A percentile compares a stretch with the other conserved stretches of the same genome.
phyloP scores from a whole-genome alignment of 2,797 vertebrate species.

The Tachyglossus aculeatus region DNA sequence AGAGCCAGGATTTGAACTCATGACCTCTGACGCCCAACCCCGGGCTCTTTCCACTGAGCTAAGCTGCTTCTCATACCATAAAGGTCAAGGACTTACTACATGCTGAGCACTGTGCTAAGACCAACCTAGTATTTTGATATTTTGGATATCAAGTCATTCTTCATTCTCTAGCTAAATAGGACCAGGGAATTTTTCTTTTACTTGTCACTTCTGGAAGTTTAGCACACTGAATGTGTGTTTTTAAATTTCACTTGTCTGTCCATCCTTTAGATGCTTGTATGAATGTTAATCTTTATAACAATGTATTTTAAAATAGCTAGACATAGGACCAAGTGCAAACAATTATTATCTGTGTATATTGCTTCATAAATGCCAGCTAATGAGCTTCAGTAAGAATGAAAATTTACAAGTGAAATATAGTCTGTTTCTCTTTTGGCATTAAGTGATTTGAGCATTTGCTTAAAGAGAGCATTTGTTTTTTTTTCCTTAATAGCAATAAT shows the following conservation, averaged over 20 bases:
- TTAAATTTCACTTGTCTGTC: constrained; percentile 29
- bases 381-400: constrained; percentile 30
- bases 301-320: constrained; percentile 17
- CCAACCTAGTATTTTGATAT: constrained; percentile 8
- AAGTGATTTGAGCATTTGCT: background rate
- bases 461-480: constrained; percentile 34
- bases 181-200: background rate
- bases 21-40: too few relatives aligned
- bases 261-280: constrained; percentile 30
- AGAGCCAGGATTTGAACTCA: too few relatives aligned
- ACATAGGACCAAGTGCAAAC: constrained; percentile 17
- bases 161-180: constrained; percentile 6
- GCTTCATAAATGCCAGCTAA: constrained; percentile 32
- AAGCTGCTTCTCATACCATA: too few relatives aligned
- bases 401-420: constrained; percentile 31
- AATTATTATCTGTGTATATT: constrained; percentile 38
- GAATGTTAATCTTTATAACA: constrained; percentile 37
- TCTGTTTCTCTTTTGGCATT: constrained; percentile 13
- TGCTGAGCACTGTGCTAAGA: too few relatives aligned
- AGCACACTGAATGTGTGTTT: constrained; percentile 21
- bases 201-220: background rate
- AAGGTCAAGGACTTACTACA: too few relatives aligned
- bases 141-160: constrained; percentile 7
- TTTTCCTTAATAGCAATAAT: constrained; percentile 39
- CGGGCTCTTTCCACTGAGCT: too few relatives aligned